These are phyloP conservation scores for Diglossa cyanea DNA, from an alignment of 2,797 vertebrate genomes.

Conservation along the genomic window DNA sequence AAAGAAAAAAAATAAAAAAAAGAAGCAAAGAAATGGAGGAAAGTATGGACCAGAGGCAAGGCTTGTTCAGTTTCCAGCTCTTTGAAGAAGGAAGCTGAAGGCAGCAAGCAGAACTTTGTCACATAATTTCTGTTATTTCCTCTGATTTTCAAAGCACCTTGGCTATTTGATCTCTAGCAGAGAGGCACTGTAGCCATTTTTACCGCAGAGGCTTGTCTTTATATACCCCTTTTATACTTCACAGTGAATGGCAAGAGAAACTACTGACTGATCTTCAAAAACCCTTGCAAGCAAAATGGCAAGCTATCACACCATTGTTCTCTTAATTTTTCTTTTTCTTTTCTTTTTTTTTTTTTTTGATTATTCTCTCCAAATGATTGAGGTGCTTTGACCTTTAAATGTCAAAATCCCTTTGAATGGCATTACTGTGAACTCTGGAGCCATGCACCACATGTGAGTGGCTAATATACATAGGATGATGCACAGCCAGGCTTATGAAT, in stretches of 20 bases:
- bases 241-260: background rate
- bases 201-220: background rate
- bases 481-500: background rate
- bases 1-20: background rate
- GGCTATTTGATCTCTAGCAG: background rate
- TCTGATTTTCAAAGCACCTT: background rate
- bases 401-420: slow-evolving; percentile 17
- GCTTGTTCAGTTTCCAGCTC: background rate
- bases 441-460: background rate
- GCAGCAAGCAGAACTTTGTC: background rate
- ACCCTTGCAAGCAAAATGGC: background rate
- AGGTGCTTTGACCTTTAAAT: slow-evolving; percentile 44
- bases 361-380: background rate
- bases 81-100: background rate
- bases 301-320: background rate
- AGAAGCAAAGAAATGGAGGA: background rate
- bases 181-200: background rate
- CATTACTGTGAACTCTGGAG: background rate
- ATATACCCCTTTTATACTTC: background rate
- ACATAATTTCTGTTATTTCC: background rate
- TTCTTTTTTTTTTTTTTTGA: background rate
- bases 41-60: background rate
- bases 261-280: background rate
- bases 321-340: background rate
- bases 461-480: background rate